Base-by-base conservation (phyloP, 2,797 vertebrate species). In the Pachyuromys duprasi region DNA sequence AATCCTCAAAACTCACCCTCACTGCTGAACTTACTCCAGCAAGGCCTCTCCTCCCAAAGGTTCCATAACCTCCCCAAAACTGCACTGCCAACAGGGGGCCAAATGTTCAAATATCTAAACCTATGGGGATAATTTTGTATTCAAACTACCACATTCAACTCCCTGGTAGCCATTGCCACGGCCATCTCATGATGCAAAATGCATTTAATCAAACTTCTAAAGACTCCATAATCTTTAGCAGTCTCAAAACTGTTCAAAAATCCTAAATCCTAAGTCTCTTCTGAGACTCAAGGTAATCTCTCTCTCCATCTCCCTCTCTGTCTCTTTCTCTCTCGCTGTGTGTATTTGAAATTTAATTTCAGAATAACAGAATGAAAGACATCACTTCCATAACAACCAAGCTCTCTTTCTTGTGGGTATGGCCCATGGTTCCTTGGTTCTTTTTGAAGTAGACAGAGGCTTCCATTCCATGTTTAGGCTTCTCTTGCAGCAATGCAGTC, bases 391-490 rank as follows among this genome's bases (percentile, higher is more conserved):
- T 92, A 90, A 81, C 42, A 93, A 36, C 24, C 75, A 80, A 82
- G 92, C 65, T 89, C 45, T 94, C 3, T 86, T 86, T 92, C 49
- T 70, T 89, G 15, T 79, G 87, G 49, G 8, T 39, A 31, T 63
- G 33, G 89, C 76, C 45, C 72, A 78, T 80, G 70, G 9, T 63
- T 89, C 70, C 70, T 80, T 26, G 33, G 14, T 53, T 86, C 18
- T 89, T 93, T 83, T 28, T 55, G 67, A 28, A 62, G 33, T 53
- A 81, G 79, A 93, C 72, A 79, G 86, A 86, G 24, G 22, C 42
- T 87, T 95, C 83, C 17, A 22, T 87, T 87, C 24, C 39, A 28
- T 80, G 31, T 89, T 63, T 93, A 78, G 76, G 87, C 49, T 62
- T 49, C 67, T 95, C 67, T 60, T 87, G 76, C 8, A 53, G 60